phyloP scores from a whole-genome alignment of 1,140 invertebrate genomes.

The Drosophila busckii region DNA sequence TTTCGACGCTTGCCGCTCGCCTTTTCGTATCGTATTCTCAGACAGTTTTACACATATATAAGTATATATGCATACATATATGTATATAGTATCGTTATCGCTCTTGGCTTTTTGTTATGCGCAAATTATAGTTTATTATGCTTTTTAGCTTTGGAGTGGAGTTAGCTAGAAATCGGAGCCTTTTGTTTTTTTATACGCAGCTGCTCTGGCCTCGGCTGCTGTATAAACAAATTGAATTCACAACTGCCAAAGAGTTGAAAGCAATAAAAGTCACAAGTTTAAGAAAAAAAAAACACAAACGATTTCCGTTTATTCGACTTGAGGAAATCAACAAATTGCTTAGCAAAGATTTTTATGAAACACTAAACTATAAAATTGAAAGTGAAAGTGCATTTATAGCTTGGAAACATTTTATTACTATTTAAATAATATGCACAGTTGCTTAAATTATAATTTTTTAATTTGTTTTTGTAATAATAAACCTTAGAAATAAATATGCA shows the following conservation, averaged over 20 bases:
- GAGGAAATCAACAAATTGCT: too few relatives aligned
- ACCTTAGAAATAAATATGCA: conserved; percentile 4
- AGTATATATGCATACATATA: conserved; percentile 7
- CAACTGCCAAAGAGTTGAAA: conserved; percentile 10
- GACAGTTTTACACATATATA: too few relatives aligned
- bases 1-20: conserved; percentile 35
- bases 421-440: too few relatives aligned
- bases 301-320: conserved; percentile 1
- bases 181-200: conserved; percentile 37
- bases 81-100: conserved; percentile 15
- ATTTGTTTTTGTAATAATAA: too few relatives aligned
- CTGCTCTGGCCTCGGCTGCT: conserved; percentile 17
- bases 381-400: too few relatives aligned
- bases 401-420: too few relatives aligned
- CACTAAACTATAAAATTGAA: too few relatives aligned
- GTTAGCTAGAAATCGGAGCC: conserved; percentile 53
- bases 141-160: conserved; percentile 18
- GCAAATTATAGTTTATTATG: conserved; percentile 60
- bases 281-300: background rate
- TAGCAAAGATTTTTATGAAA: too few relatives aligned
- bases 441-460: too few relatives aligned
- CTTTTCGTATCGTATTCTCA: conserved; percentile 9
- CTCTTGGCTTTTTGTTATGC: conserved; percentile 20
- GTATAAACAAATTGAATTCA: conserved; percentile 29
- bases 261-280: too few relatives aligned